Evolutionary conservation across 2,888 invertebrate genomes (phyloP), one percentile per base, ranked within the genome.

Genomic region (Lingula anatina): DNA sequence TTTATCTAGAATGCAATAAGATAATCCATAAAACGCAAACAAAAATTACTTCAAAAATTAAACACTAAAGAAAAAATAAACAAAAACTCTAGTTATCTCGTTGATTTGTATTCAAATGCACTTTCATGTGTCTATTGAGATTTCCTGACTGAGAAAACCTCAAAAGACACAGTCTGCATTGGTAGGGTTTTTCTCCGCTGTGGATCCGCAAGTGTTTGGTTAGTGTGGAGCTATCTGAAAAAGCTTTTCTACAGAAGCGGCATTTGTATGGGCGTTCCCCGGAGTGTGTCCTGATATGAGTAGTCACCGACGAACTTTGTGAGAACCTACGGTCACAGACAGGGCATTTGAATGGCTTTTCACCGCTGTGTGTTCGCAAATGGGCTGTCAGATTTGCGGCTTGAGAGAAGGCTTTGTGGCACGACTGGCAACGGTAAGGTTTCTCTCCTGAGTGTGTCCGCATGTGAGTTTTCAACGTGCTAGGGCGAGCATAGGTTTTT

Each of bases 281-380:
- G n/a, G 93, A 93, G 80, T 99, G 97, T n/a, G 97, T 99, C 72
- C 97, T 84, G 93, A 96, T 95, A 82, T 99, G 99, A 60, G 97
- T 97, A 49, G 97, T 99, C 47, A 99, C 94, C 2, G 82, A 82
- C 55, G 94, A 94, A 75, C 86, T 86, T 74, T 99, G 97, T 52
- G 95, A 95, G 78, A 99, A 99, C 65, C 93, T 85, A 54, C 97
- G 84, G 74, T 94, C 92, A 78, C 99, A 99, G 61, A 97, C 91
- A 23, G 92, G 91, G 82, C 99, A 99, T 62, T 89, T 86, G 75
- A 97, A 99, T 38, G 99, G 97, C 74, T 99, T 99, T 80, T 99
- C 97, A 1, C 97, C 97, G 53, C 89, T 89, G 78, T 97, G 97
- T 3, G 93, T 93, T 61, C 93, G 82, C 20, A 94, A 90, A 77